These are phyloP conservation scores for Scaptomyza hsui DNA, from an alignment of 1,140 invertebrate genomes.

Conservation along the genomic window DNA sequence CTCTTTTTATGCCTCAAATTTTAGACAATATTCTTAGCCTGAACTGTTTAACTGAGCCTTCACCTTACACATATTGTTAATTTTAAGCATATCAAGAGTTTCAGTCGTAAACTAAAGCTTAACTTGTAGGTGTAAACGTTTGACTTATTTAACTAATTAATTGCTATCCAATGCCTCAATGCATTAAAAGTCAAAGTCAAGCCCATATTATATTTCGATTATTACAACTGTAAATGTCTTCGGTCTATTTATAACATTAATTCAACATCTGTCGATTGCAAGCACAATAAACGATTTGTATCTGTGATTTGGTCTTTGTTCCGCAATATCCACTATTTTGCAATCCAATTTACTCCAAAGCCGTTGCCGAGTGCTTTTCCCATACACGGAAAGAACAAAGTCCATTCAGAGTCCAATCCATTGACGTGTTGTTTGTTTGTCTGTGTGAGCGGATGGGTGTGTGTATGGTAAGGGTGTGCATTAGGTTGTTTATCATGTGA, in stretches of 20 bases:
- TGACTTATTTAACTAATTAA: too few species aligned
- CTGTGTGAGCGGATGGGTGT: constrained; percentile 12
- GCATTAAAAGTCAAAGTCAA: too few species aligned
- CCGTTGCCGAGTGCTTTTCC: constrained; percentile 28
- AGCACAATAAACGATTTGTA: background rate
- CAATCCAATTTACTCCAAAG: constrained; percentile 73
- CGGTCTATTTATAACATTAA: too few species aligned
- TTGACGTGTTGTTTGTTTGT: constrained; percentile 2
- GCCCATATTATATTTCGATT: background rate
- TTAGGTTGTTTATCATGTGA: constrained; percentile 77
- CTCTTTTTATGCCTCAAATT: too few species aligned
- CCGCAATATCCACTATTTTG: constrained; percentile 33
- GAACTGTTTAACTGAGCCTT: too few species aligned
- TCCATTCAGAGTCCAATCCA: background rate
- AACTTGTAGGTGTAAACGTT: too few species aligned
- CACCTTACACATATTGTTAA: too few species aligned
- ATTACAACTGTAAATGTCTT: background rate
- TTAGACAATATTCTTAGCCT: too few species aligned
- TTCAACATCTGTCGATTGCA: too few species aligned
- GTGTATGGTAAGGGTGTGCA: constrained; percentile 50
- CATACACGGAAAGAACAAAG: constrained; percentile 12
- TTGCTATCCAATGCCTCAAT: too few species aligned
- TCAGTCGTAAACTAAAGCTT: too few species aligned
- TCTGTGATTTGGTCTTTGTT: constrained; percentile 21
- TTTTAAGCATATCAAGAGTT: too few species aligned